A percentile compares a stretch with the other conserved stretches of the same genome.
Evolutionary conservation across 2,888 invertebrate genomes (phyloP).

Genomic region (Antitype chi): DNA sequence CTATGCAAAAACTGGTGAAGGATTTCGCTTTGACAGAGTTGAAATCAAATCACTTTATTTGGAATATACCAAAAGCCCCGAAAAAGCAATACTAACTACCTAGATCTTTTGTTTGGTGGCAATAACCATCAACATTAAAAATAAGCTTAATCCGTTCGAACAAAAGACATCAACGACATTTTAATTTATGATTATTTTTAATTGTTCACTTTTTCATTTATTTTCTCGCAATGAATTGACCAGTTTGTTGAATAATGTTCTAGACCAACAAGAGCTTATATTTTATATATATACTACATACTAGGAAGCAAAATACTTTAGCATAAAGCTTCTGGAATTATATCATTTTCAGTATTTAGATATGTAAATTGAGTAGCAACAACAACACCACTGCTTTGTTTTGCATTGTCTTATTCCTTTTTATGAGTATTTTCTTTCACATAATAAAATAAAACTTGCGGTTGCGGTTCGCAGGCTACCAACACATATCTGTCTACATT

Average conservation of each 20-base stretch:
- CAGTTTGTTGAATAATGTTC: not conserved
- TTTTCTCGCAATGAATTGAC: not conserved
- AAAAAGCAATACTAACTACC: not conserved
- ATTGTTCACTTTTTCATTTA: not conserved
- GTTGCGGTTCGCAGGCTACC: conserved; percentile 38
- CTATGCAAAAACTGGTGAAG: not conserved
- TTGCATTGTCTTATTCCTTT: conserved; percentile 10
- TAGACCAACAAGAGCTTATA: not conserved
- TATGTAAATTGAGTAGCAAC: not conserved
- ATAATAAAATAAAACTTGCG: conserved; percentile 30
- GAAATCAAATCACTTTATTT: not conserved
- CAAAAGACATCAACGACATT: conserved; percentile 54
- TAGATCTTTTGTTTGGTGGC: not conserved
- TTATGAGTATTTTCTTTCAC: conserved; percentile 41
- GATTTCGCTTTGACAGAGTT: not conserved
- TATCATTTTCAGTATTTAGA: not conserved
- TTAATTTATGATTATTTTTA: not conserved
- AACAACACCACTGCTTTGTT: not conserved
- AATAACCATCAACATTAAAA: not conserved
- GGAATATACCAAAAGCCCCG: not conserved
- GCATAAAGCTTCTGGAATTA: conserved; percentile 3
- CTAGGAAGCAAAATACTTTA: not conserved
- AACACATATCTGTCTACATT: conserved; percentile 17
- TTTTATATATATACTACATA: not conserved
- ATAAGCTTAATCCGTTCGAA: not conserved